Percentiles rank a stretch among this genome's conserved stretches.
Evolutionary conservation across 2,888 invertebrate species (phyloP).

Genomic region (Ennomos quercinarius): DNA sequence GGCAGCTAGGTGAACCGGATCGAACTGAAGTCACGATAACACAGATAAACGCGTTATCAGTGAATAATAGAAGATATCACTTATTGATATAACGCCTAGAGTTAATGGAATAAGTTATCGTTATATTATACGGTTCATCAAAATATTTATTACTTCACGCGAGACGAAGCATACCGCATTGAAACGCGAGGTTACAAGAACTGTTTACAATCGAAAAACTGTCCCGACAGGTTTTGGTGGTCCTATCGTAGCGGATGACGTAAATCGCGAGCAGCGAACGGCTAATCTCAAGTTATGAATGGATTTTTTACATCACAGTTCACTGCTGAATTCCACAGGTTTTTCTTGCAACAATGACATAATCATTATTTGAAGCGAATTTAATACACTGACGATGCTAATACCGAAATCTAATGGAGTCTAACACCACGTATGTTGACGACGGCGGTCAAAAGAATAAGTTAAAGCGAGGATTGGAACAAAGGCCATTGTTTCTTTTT

Average conservation of each 20-base stretch:
- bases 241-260: slow-evolving; percentile 70
- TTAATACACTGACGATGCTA: slow-evolving; percentile 24
- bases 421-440: slow-evolving; percentile 57
- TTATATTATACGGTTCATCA: slow-evolving; percentile 27
- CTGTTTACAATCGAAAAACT: slow-evolving; percentile 77
- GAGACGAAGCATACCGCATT: slow-evolving; percentile 57
- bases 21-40: slow-evolving; percentile 58
- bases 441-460: slow-evolving; percentile 67
- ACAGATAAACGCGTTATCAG: slow-evolving; percentile 64
- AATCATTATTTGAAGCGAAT: slow-evolving; percentile 37
- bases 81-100: slow-evolving; percentile 52
- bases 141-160: slow-evolving; percentile 47
- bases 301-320: slow-evolving; percentile 40
- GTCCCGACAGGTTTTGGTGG: slow-evolving; percentile 71
- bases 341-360: slow-evolving; percentile 32
- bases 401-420: slow-evolving; percentile 26
- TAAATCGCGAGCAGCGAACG: slow-evolving; percentile 59
- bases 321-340: slow-evolving; percentile 25
- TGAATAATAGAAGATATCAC: slow-evolving; percentile 62
- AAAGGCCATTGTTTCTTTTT: slow-evolving; percentile 80
- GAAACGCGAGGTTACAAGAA: slow-evolving; percentile 63
- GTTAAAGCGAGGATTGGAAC: slow-evolving; percentile 69
- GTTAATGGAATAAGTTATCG: slow-evolving; percentile 36
- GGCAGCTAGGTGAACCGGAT: slow-evolving; percentile 47
- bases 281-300: slow-evolving; percentile 51